Base-by-base conservation (phyloP, 1,140 invertebrate species). In the Drosophila simulans region DNA sequence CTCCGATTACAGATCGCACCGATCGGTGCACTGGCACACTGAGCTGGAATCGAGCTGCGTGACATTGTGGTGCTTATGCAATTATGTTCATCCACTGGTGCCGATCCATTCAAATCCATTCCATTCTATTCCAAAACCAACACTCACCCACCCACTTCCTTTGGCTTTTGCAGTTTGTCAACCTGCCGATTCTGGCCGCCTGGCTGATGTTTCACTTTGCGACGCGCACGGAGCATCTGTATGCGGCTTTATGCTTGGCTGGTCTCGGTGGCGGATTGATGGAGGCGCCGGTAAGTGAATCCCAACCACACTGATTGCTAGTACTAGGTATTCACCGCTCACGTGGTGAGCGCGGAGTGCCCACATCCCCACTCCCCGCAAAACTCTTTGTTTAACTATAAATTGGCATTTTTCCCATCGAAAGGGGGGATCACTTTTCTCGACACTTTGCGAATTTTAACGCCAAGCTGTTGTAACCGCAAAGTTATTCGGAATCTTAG, bases 221-320 rank as follows among this genome's bases (percentile, higher is more conserved):
- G 0, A 93, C 89, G 3, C 93, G 92, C 52, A 93, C 94, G 1
- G 92, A 91, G 25, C 94, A 95, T 86, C 92, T 97, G 12, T 96
- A 96, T 88, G 71, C 93, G 2, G 95, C 95, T 11, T 91, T 96
- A 35, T 93, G 94, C 56, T 92, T 97, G 45, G 95, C 95, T 13
- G 96, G 96, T 7, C 70, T 97, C 1, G 94, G 94, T 4, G 96
- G 96, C 52, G 96, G 96, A 49, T 90, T 97, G 0, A 92, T 96
- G 43, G 96, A 97, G 92, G 96, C 96, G 62, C 96, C 96, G 3
- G 96, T 97, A 93, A 94, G 94, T 88, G 37, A 45, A 60, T 80
- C 65, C 45, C 35, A 48, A 58, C 48, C 52, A 31, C 60, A 43
- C 46, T 35, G 22, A 63, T 65, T 37, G 70, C 57, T 66, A 31